Base-by-base conservation (phyloP, 2,797 vertebrate genomes). In the Cossypha caffra region DNA sequence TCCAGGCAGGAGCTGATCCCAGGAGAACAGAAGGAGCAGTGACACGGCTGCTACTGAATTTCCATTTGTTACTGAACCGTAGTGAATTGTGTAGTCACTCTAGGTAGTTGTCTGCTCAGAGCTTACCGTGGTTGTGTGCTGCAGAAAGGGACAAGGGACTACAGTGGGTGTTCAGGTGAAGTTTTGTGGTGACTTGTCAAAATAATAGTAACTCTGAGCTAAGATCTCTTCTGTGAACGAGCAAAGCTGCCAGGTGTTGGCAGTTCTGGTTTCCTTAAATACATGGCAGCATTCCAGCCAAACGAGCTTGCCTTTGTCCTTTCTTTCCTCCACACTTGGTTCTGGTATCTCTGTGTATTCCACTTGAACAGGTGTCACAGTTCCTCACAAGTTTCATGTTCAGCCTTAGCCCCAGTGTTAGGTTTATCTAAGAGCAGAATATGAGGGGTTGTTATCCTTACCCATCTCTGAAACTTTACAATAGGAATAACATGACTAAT, bases 201-300 rank as follows among this genome's bases (percentile, higher is more conserved):
- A 47, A 47, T 47, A 47, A 0, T 50, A 63, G n/a, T 24, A 43
- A 73, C 9, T 74, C 9, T 74, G 61, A 66, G 73, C 74, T 74
- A 69, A 29, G 33, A 75, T 78, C 78, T 91, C 77, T 87, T 73
- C 89, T 77, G 88, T 79, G 78, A 90, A 91, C 0, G 17, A 90
- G 86, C 54, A 80, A 72, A 88, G 84, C 68, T n/a, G 38, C 75
- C 67, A 12, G 12, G 18, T 75, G 28, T 35, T 48, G 50, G 50
- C 61, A 57, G 83, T 64, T 94, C 52, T 84, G 80, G 67, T 88
- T 92, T 96, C 77, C 68, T 82, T 76, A 94, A 96, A 96, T 91
- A 94, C 1, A 94, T 20, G 81, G 94, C 75, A 94, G 77, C 67
- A 76, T 81, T 95, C 66, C 79, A 95, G 85, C 68, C 94, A 88